Evolutionary conservation across 37 sponge, comb jelly and placozoan genomes (phyloP).

Genomic region (Haliclona indistincta): DNA sequence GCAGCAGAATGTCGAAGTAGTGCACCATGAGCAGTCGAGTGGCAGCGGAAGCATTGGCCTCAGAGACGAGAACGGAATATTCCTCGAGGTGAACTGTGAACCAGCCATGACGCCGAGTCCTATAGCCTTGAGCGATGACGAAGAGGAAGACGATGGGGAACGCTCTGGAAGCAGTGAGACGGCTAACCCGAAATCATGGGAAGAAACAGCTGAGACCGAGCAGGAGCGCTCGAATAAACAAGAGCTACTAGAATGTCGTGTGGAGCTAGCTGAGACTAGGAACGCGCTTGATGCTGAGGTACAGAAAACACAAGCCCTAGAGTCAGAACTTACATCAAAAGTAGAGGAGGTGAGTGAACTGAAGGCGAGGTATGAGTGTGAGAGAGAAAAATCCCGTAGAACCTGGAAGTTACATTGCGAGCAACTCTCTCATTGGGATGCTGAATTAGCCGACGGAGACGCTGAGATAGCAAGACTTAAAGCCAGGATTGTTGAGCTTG

Average conservation of each 20-base stretch:
- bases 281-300: not conserved
- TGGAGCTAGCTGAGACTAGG: too few relatives aligned
- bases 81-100: not conserved
- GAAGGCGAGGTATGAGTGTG: too few relatives aligned
- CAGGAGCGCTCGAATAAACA: not conserved
- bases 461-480: not conserved
- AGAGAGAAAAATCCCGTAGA: not conserved
- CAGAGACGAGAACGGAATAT: slow-evolving; percentile 8
- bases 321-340: not conserved
- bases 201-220: not conserved
- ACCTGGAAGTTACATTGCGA: slow-evolving; percentile 9
- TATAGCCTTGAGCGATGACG: too few relatives aligned
- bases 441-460: not conserved
- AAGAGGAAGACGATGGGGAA: not conserved
- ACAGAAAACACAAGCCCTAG: not conserved
- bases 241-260: too few relatives aligned
- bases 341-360: not conserved
- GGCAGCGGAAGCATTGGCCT: not conserved
- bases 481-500: not conserved
- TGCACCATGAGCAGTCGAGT: not conserved
- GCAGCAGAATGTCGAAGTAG: slow-evolving; percentile 8
- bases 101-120: too few relatives aligned
- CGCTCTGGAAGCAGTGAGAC: not conserved
- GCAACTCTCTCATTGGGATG: not conserved
- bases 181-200: not conserved